Conservation (phyloP, 2,797 vertebrate genomes). For the Garrulus glandarius region DNA sequence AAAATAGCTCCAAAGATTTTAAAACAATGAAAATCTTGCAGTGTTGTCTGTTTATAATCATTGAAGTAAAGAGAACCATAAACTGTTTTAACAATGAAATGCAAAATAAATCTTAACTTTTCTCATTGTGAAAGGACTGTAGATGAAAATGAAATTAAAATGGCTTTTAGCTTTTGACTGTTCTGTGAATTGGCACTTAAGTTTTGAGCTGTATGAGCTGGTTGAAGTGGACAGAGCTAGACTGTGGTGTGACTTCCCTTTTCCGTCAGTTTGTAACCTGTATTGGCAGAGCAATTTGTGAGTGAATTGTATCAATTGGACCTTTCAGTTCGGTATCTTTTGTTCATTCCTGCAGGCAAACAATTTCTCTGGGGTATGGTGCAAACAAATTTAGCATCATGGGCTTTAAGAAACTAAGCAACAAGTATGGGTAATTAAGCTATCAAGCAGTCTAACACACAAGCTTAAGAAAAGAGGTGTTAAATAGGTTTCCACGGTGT, state of each 20-base stretch:
- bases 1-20: not conserved
- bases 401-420: constrained; percentile 11
- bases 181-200: not conserved
- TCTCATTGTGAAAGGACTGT: not conserved
- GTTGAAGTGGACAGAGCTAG: not conserved
- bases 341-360: constrained; percentile 2
- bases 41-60: not conserved
- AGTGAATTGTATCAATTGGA: not conserved
- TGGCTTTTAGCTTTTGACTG: not conserved
- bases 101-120: not conserved
- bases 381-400: not conserved
- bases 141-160: not conserved
- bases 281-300: constrained; percentile 29
- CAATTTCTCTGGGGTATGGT: not conserved
- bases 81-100: not conserved
- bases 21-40: not conserved
- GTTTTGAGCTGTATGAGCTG: not conserved
- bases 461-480: not conserved
- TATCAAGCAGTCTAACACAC: not conserved
- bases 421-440: not conserved
- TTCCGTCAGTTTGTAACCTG: not conserved
- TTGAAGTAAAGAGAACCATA: not conserved
- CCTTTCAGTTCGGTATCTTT: not conserved
- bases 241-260: not conserved
- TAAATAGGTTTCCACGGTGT: not conserved